phyloP scores from a whole-genome alignment of 1,140 invertebrate species.

The Protaetia brevitarsis region DNA sequence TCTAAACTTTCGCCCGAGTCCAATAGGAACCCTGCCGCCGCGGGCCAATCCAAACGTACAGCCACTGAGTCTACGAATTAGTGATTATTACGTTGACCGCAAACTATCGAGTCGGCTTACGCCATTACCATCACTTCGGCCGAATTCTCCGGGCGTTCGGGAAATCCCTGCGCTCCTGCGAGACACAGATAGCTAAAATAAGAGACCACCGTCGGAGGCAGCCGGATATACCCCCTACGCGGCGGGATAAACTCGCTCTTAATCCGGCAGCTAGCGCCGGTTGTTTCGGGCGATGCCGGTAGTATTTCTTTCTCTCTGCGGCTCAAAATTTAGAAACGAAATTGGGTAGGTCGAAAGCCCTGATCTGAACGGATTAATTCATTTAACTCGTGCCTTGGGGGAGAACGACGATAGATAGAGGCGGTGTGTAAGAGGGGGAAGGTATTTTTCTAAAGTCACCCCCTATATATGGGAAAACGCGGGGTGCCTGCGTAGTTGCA shows the following conservation, averaged over 20 bases:
- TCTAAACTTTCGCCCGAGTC: background rate
- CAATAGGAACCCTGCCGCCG: background rate
- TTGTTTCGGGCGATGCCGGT: slow-evolving; percentile 1
- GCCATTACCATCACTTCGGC: slow-evolving; percentile 27
- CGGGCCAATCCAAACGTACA: slow-evolving; percentile 1
- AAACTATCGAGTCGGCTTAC: slow-evolving; percentile 34
- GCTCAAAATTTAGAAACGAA: slow-evolving; percentile 21
- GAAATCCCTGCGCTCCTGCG: slow-evolving; percentile 42
- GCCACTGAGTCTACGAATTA: slow-evolving; percentile 23
- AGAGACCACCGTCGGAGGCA: slow-evolving; percentile 27
- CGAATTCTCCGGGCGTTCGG: slow-evolving; percentile 10
- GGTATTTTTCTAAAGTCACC: slow-evolving; percentile 11
- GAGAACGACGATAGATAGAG: too few species aligned
- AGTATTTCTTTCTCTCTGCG: slow-evolving; percentile 29
- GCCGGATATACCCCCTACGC: slow-evolving; percentile 26
- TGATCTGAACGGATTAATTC: slow-evolving; percentile 32
- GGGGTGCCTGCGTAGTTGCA: background rate
- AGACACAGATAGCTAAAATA: slow-evolving; percentile 48
- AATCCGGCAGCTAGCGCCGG: slow-evolving; percentile 26
- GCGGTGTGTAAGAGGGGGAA: background rate
- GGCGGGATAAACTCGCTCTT: slow-evolving; percentile 28
- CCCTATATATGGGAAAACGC: background rate
- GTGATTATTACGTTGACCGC: slow-evolving; percentile 34
- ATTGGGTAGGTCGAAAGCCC: slow-evolving; percentile 26
- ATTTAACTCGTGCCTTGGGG: slow-evolving; percentile 24